Evolutionary conservation across 2,797 vertebrate species (phyloP), one percentile per base, ranked within the genome.

Genomic region (Uromys caudimaculatus): DNA sequence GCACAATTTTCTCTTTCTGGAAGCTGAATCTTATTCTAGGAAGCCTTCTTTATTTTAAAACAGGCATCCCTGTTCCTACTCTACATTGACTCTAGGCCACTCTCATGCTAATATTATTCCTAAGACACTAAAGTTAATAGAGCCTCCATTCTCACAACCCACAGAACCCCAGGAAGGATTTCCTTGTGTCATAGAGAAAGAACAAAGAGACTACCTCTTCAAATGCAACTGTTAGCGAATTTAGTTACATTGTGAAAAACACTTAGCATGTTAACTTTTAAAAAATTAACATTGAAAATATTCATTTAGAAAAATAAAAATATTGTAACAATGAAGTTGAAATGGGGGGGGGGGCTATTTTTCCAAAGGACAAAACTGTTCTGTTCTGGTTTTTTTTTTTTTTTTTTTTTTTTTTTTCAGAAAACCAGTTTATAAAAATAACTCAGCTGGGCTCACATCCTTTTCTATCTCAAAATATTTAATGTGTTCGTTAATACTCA

Each of bases 1-100:
- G 97, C 94, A 95, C 97, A 97, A 96, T 98, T 98, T 98, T 98
- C 85, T 97, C 62, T 96, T 96, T 97, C 97, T 98, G 97, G 96
- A 98, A 97, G 77, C 97, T 86, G 62, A 7, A 0, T 97, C 96
- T 98, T 97, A 96, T 98, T 98, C 97, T 98, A 98, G 90, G 98
- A 98, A 98, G 90, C 95, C 97, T 98, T 98, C 97, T 98, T 98
- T 97, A 93, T 96, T 98, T 98, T 96, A 97, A 98, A 98, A 93
- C 96, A 98, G 95, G 95, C 97, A 94, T 97, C 92, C 76, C 97
- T 94, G 89, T 95, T 95, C 95, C 95, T 95, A 93, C 96, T 98
- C 96, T 9, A 97, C 87, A 95, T 93, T 98, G 94, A 97, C 95
- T 98, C 93, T 89, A 91, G 96, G 96, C 96, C 92, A 93, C 56